phyloP scores from a whole-genome alignment of 2,888 invertebrate genomes.

The Linyphia triangularis region DNA sequence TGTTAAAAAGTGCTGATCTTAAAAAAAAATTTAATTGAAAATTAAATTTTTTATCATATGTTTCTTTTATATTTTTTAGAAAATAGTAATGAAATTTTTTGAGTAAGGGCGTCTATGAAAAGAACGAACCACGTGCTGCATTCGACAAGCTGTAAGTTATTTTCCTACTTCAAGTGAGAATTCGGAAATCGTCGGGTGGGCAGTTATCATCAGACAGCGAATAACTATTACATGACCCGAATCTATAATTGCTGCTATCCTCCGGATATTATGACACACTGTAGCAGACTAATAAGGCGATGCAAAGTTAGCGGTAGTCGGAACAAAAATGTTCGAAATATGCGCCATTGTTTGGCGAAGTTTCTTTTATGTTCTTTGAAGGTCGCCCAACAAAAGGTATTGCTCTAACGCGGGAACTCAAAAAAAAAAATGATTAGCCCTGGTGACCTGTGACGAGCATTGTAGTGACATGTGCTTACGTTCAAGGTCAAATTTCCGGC shows the following conservation, averaged over 20 bases:
- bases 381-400: conserved; percentile 53
- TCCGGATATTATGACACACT: conserved; percentile 63
- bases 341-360: conserved; percentile 41
- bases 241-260: conserved; percentile 27
- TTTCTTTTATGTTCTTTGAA: conserved; percentile 16
- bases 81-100: too few species aligned
- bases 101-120: too few species aligned
- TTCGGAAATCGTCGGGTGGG: neutral
- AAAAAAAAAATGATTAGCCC: conserved; percentile 37
- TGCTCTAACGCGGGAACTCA: conserved; percentile 1
- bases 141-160: neutral
- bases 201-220: neutral
- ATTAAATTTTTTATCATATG: too few species aligned
- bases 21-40: too few species aligned
- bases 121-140: neutral
- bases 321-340: neutral
- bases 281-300: conserved; percentile 9
- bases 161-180: neutral
- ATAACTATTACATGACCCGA: conserved; percentile 20
- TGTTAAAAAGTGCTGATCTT: too few species aligned
- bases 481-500: conserved; percentile 54
- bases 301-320: conserved; percentile 6
- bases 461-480: conserved; percentile 47
- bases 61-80: too few species aligned
- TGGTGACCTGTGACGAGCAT: conserved; percentile 39